Base-by-base conservation (phyloP, 2,113 vertebrate genomes). In the Hypocryptadius cinnamomeus region DNA sequence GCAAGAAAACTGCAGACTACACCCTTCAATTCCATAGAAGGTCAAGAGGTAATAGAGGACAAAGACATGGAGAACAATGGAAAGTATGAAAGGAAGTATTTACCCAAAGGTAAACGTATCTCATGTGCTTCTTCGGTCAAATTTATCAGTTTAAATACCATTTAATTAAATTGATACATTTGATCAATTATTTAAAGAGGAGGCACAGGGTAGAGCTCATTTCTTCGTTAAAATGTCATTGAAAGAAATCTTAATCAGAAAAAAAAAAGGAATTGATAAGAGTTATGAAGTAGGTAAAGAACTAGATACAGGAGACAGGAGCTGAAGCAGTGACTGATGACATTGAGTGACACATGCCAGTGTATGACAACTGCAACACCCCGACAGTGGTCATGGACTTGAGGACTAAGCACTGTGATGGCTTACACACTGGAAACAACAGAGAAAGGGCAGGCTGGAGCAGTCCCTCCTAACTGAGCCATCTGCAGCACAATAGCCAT, bases 371-470 rank as follows among this genome's bases (percentile, higher is more conserved):
- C 13, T 39, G 40, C 31, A 18, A 78, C 50, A 70, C 60, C 44
- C 71, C 25, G 23, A 56, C 59, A 89, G 6, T 5, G 14, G 72
- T 45, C 79, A 40, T 28, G 51, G 54, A 83, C 56, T 63, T 64
- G 39, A 51, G 51, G 33, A 60, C 27, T 48, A 80, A 71, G 79
- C 66, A 91, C 68, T 74, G 22, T 13, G 31, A 61, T 63, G 53
- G 70, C 30, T 50, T 64, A 88, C 10, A 70, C 54, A 70, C 39
- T 93, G 51, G 79, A 88, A 92, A 68, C 44, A 78, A 80, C n/a
- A 71, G 51, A 90, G 48, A 61, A 86, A 84, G 80, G 17, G 33
- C 66, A 88, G 47, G 28, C 45, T 82, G 78, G n/a, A 92, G 68
- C 76, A 90, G 56, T 63, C 63, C 87, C 9, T 68, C 23, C 16